Evolutionary conservation across 2,888 invertebrate species (phyloP).

Genomic region (Drosophila hawaiiensis): DNA sequence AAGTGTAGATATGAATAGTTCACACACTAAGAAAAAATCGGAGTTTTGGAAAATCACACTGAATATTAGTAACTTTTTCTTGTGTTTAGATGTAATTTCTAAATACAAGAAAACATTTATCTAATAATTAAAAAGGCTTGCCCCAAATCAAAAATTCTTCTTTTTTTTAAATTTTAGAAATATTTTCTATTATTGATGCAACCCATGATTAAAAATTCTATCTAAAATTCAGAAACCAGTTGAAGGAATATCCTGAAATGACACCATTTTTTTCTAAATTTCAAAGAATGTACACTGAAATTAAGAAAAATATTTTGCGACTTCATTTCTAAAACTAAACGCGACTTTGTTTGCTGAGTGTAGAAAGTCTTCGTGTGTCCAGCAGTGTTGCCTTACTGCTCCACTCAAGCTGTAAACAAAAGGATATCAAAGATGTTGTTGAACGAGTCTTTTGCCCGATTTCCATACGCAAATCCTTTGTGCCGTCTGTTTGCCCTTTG

Average conservation of each 20-base stretch:
- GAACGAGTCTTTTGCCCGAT: slow-evolving; percentile 43
- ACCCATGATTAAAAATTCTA: no score
- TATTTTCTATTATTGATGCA: no score
- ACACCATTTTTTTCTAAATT: no score
- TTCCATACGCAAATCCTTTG: slow-evolving; percentile 56
- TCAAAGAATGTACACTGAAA: neutral
- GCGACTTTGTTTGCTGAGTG: neutral
- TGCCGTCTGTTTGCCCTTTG: slow-evolving; percentile 36
- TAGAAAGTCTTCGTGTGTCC: slow-evolving; percentile 37
- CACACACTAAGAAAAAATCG: neutral
- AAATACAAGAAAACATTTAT: no score
- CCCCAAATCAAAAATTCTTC: no score
- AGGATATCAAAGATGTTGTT: slow-evolving; percentile 25
- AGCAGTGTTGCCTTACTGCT: slow-evolving; percentile 22
- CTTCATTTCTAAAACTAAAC: neutral
- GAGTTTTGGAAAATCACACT: no score
- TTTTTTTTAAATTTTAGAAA: no score
- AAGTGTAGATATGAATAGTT: slow-evolving; percentile 23
- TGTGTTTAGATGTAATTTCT: no score
- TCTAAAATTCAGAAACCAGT: no score
- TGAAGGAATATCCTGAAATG: no score
- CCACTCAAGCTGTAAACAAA: slow-evolving; percentile 50
- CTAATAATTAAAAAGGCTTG: no score
- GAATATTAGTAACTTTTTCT: no score
- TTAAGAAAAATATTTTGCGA: neutral